These are phyloP conservation scores for Malurus melanocephalus DNA, from an alignment of 2,113 vertebrate species.

Conservation along the genomic window DNA sequence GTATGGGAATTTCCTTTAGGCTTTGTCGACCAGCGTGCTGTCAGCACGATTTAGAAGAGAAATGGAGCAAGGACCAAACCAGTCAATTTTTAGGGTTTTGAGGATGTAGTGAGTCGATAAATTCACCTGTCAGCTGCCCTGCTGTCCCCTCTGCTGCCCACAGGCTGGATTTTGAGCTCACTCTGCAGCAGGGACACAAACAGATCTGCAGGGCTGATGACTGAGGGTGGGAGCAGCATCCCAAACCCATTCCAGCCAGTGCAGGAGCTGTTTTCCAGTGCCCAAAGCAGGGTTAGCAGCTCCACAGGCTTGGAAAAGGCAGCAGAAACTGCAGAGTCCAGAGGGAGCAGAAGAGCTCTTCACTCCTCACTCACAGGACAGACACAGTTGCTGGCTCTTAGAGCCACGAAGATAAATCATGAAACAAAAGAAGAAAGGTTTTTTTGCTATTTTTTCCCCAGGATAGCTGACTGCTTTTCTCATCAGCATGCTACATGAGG, in stretches of 20 bases:
- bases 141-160: neutral
- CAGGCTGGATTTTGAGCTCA: neutral
- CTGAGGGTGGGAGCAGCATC: neutral
- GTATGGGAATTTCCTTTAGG: neutral
- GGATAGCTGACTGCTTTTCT: neutral
- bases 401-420: neutral
- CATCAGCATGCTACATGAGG: neutral
- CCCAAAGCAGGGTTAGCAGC: neutral
- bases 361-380: neutral
- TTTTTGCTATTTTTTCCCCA: accelerated
- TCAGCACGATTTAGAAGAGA: neutral
- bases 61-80: neutral
- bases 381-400: neutral
- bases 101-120: neutral
- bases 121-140: neutral
- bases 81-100: neutral
- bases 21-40: neutral
- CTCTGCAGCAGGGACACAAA: neutral
- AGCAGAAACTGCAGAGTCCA: neutral
- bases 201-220: neutral
- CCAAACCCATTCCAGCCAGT: neutral
- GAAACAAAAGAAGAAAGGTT: neutral
- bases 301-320: neutral
- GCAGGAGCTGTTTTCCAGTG: neutral
- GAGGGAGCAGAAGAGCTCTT: neutral